Percentiles rank a stretch among this genome's conserved stretches.
Evolutionary conservation across 2,113 vertebrate species (phyloP).

Genomic region (Ploceus nigricollis): DNA sequence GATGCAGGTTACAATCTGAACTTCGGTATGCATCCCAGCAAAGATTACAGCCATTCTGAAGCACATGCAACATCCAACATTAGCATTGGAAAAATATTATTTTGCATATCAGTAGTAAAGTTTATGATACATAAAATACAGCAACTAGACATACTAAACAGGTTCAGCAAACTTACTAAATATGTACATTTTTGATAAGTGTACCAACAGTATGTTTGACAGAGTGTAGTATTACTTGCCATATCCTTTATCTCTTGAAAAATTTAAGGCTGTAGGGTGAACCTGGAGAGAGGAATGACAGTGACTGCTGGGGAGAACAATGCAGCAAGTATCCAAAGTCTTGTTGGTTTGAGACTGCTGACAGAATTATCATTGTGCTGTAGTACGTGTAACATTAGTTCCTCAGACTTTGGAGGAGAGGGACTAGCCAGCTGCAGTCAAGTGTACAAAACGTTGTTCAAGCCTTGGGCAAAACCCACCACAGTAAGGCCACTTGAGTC

Average conservation of each 20-base stretch:
- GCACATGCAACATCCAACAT: neutral
- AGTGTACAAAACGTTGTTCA: neutral
- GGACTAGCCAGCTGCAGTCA: neutral
- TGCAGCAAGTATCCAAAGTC: neutral
- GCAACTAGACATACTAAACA: neutral
- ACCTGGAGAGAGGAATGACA: neutral
- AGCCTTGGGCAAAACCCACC: neutral
- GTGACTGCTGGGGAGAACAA: neutral
- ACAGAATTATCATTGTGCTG: neutral
- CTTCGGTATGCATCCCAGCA: neutral
- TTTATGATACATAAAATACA: neutral
- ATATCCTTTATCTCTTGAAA: neutral
- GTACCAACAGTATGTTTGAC: neutral
- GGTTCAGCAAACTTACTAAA: neutral
- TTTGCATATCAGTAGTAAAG: neutral
- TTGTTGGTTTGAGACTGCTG: neutral
- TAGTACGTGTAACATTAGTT: neutral
- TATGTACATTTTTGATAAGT: neutral
- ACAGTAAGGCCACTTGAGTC: neutral
- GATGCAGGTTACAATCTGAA: neutral
- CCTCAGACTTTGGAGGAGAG: neutral
- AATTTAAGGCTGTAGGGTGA: neutral
- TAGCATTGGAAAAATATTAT: neutral
- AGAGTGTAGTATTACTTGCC: fast-evolving
- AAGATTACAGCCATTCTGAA: neutral